A percentile compares a stretch with the other conserved stretches of the same genome.
Conservation (phyloP, 2,797 vertebrate species). For the Xenentodon cancila region DNA sequence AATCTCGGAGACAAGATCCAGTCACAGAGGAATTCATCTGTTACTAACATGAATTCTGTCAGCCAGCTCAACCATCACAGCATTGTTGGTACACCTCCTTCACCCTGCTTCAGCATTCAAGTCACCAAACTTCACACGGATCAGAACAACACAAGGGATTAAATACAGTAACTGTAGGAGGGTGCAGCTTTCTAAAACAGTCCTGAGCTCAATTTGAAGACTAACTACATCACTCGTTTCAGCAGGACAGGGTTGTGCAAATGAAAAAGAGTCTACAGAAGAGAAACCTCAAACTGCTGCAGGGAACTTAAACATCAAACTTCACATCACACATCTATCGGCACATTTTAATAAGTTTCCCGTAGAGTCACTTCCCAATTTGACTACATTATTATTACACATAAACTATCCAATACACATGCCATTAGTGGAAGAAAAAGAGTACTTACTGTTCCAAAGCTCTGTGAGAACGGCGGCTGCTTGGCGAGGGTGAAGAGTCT, state of each 20-base stretch:
- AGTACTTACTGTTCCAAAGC: slow-evolving; percentile 67
- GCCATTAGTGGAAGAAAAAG: slow-evolving; percentile 5
- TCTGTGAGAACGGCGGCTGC: slow-evolving; percentile 41
- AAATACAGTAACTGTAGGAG: not conserved
- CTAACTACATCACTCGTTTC: not conserved
- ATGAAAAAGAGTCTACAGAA: too few species aligned
- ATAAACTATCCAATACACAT: not conserved
- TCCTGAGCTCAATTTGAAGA: not conserved
- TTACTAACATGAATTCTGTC: slow-evolving; percentile 22
- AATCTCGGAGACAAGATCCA: slow-evolving; percentile 2
- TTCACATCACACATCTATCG: not conserved
- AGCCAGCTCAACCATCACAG: slow-evolving; percentile 1
- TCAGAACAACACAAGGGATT: not conserved
- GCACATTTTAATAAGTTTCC: not conserved
- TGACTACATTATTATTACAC: not conserved
- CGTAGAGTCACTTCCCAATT: not conserved
- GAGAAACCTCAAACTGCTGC: too few species aligned
- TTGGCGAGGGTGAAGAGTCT: slow-evolving; percentile 32
- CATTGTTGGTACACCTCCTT: not conserved
- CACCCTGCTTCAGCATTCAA: not conserved
- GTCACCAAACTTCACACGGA: not conserved
- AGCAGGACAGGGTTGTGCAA: too few species aligned
- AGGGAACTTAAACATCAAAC: slow-evolving; percentile 11
- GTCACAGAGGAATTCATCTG: not conserved
- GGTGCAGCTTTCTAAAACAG: not conserved